Conservation (phyloP, 2,113 vertebrate species). For the Prionailurus bengalensis region DNA sequence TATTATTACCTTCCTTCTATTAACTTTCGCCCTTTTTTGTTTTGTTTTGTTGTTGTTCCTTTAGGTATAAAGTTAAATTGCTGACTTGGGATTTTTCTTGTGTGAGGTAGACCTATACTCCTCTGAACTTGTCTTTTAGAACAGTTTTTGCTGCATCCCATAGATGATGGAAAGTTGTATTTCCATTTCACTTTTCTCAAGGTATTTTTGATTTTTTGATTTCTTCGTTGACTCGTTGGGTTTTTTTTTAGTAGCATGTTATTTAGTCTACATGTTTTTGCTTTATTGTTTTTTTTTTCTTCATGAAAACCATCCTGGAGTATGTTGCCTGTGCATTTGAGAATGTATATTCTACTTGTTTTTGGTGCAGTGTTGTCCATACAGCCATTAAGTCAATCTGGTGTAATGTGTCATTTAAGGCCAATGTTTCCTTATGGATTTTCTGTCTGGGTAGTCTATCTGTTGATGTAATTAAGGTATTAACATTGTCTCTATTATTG, state of each 20-base stretch:
- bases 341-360: not conserved
- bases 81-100: not conserved
- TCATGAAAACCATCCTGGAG: not conserved
- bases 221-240: not conserved
- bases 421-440: not conserved
- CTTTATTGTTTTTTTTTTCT: not conserved
- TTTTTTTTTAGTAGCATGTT: not conserved
- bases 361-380: not conserved
- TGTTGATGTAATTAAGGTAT: not conserved
- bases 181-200: not conserved
- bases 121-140: not conserved
- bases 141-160: not conserved
- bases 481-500: not conserved
- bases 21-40: not conserved
- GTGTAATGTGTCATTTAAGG: not conserved
- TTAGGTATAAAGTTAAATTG: not conserved
- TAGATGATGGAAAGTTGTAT: not conserved
- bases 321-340: not conserved
- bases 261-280: not conserved
- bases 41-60: not conserved
- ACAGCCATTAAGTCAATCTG: not conserved
- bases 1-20: not conserved
- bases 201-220: not conserved
- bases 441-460: not conserved
- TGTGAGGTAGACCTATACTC: not conserved